These are phyloP conservation scores for Arenicola marina DNA, from an alignment of 2,888 invertebrate genomes.

Conservation along the genomic window DNA sequence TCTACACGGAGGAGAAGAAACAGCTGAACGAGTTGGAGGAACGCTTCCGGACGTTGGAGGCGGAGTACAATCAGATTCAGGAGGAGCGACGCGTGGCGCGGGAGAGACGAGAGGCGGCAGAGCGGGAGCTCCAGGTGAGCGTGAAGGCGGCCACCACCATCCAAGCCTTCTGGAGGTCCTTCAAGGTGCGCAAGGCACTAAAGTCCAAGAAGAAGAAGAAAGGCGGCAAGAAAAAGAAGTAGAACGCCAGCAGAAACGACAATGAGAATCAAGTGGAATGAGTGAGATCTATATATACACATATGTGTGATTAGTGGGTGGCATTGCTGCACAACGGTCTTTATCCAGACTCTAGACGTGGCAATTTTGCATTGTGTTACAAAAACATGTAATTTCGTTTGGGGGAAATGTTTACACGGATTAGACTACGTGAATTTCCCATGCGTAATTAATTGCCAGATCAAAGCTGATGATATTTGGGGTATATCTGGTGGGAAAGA, in stretches of 20 bases:
- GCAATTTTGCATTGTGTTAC: too few species aligned
- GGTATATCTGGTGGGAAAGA: too few species aligned
- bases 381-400: too few species aligned
- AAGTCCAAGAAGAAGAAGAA: slow-evolving; percentile 57
- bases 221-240: slow-evolving; percentile 30
- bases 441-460: too few species aligned
- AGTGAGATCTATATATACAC: too few species aligned
- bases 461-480: too few species aligned
- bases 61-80: slow-evolving; percentile 57
- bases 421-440: too few species aligned
- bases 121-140: slow-evolving; percentile 54
- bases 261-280: neutral
- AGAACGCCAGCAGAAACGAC: neutral
- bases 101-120: slow-evolving; percentile 55
- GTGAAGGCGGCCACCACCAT: slow-evolving; percentile 59
- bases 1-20: slow-evolving; percentile 61
- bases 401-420: too few species aligned
- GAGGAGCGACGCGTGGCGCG: slow-evolving; percentile 56
- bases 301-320: too few species aligned
- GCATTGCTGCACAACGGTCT: too few species aligned
- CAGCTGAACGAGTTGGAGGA: slow-evolving; percentile 60
- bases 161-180: slow-evolving; percentile 62
- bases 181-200: slow-evolving; percentile 60
- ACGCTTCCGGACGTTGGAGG: slow-evolving; percentile 57
- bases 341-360: too few species aligned